phyloP scores from a whole-genome alignment of 35 echinoderm and acorn worm species.

The Lytechinus pictus region DNA sequence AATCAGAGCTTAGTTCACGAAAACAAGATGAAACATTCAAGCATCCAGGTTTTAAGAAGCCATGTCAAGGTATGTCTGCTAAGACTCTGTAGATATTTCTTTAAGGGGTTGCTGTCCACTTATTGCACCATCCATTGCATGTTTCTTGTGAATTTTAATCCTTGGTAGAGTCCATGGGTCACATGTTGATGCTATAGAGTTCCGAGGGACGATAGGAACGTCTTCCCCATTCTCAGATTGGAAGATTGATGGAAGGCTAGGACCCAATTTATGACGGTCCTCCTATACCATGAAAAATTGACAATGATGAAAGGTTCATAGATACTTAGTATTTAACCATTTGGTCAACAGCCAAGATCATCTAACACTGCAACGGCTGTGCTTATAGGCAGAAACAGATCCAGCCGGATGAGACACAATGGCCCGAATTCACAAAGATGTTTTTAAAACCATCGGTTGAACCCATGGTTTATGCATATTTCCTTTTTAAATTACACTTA shows the following conservation, averaged over 20 bases:
- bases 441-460: too few relatives aligned
- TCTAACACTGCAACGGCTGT: too few relatives aligned
- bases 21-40: not conserved
- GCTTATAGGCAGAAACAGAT: too few relatives aligned
- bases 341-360: too few relatives aligned
- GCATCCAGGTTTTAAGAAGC: not conserved
- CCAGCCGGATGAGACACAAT: too few relatives aligned
- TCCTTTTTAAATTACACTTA: too few relatives aligned
- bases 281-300: not conserved
- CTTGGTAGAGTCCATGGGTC: conserved; percentile 20
- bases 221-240: not conserved
- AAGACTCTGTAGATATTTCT: not conserved
- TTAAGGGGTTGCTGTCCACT: not conserved
- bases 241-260: not conserved
- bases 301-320: too few relatives aligned
- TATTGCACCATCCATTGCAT: not conserved
- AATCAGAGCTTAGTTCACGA: not conserved
- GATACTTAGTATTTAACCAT: too few relatives aligned
- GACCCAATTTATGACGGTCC: not conserved
- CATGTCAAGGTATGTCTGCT: not conserved
- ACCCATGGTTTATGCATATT: too few relatives aligned
- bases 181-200: conserved; percentile 19
- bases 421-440: too few relatives aligned
- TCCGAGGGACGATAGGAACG: conserved; percentile 1
- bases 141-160: conserved; percentile 17